Base-by-base conservation (phyloP, 2,113 vertebrate genomes). In the Phyllostomus discolor region DNA sequence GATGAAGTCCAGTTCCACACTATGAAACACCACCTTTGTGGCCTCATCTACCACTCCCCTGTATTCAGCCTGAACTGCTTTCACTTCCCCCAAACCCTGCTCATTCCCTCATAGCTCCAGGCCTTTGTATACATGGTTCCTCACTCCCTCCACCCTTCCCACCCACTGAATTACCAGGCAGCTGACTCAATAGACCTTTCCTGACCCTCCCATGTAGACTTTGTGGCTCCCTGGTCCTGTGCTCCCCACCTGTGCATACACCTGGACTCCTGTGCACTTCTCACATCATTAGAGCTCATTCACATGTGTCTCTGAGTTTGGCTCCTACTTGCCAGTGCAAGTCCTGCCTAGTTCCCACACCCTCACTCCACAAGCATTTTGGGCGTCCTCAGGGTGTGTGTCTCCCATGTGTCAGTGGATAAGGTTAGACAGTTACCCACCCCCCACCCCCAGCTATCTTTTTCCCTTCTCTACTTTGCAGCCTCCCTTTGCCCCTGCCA, bases 161-260 rank as follows among this genome's bases (percentile, higher is more conserved):
- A 57, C 52, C 54, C 79, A 31, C 83, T 90, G 92, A 94, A 41
- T 79, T 78, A 80, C 70, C 7, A 0, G 8, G 66, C 46, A 87
- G 38, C 72, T 54, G 89, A 75, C 81, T 89, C 41, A 76, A 82
- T 90, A 88, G 81, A 54, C 46, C 69, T 79, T 70, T 38, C 70
- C 20, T 76, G 82, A 84, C 73, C 72, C 96, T 89, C 91, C 95
- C 54, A 6, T 15, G 19, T 12, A 94, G 96, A 95, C 97, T 75
- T 73, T 50, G 62, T 93, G 96, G 92, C 90, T 97, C 90, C 67
- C 1, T 75, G 26, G 31, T 52, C 62, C 19, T 22, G 19, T 22
- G 41, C 28, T 91, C 67, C 52, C 82, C 22, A 4, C 84, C 70
- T 78, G 57, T 14, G 24, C 46, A 67, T 66, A 90, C 90, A 88